A percentile compares a stretch with the other conserved stretches of the same genome.
Evolutionary conservation across 2,888 invertebrate genomes (phyloP).

Genomic region (Andrena minutula): DNA sequence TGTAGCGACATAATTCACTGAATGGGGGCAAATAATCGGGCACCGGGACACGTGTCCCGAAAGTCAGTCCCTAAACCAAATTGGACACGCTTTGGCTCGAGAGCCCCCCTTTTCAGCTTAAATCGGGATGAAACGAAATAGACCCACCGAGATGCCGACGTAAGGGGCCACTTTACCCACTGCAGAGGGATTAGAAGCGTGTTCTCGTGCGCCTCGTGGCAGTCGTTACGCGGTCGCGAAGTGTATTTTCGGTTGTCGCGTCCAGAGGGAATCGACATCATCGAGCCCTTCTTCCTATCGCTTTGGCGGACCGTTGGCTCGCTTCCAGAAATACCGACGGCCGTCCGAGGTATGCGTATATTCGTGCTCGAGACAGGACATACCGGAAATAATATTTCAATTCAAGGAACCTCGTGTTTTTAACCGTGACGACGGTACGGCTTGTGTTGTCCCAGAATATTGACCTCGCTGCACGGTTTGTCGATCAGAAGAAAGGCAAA

Average conservation of each 20-base stretch:
- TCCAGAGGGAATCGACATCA: conserved; percentile 50
- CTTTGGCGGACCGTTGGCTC: conserved; percentile 49
- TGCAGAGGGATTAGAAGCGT: conserved; percentile 30
- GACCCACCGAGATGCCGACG: conserved; percentile 1
- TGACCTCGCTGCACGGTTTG: conserved; percentile 5
- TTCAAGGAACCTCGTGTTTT: conserved; percentile 39
- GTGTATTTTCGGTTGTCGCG: conserved; percentile 40
- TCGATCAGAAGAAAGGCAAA: neutral
- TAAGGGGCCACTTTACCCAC: conserved; percentile 11
- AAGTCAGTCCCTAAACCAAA: conserved; percentile 21
- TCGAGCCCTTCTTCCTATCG: conserved; percentile 45
- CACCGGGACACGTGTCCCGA: conserved; percentile 24
- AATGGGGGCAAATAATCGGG: conserved; percentile 22
- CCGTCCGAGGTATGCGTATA: conserved; percentile 40
- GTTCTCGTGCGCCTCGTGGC: conserved; percentile 17
- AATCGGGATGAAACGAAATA: conserved; percentile 46
- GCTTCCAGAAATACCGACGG: conserved; percentile 58
- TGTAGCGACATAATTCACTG: conserved; percentile 5
- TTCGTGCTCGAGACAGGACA: conserved; percentile 43
- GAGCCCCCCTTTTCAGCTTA: conserved; percentile 40
- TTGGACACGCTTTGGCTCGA: conserved; percentile 47
- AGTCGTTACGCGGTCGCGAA: conserved; percentile 37
- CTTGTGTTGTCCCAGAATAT: conserved; percentile 30
- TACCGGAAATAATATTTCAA: conserved; percentile 67
- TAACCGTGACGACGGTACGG: conserved; percentile 1